Conservation (phyloP, 2,113 vertebrate species). For the Lontra canadensis region DNA sequence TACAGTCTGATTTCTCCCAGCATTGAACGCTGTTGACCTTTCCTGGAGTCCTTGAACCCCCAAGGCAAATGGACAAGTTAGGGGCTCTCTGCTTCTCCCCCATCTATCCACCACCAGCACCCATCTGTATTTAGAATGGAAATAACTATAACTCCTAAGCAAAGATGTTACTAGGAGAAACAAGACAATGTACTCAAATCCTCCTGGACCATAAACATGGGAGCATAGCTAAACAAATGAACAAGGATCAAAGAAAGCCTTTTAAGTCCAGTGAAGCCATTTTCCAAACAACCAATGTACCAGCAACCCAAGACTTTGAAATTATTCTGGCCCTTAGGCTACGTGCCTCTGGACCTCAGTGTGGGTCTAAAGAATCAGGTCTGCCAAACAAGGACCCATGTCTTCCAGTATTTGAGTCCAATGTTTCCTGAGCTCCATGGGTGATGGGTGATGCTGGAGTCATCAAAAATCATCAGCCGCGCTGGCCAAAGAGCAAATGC, state of each 20-base stretch:
- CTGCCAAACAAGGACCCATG: neutral
- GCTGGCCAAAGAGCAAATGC: neutral
- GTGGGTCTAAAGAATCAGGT: neutral
- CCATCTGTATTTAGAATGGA: neutral
- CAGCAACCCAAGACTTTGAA: neutral
- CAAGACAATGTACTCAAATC: neutral
- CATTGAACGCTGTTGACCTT: neutral
- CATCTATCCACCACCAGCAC: neutral
- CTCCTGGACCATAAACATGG: neutral
- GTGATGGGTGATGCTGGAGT: neutral
- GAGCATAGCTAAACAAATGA: neutral
- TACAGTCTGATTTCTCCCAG: neutral
- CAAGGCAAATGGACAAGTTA: neutral
- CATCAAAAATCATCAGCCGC: neutral
- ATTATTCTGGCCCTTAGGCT: neutral
- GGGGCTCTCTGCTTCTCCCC: neutral
- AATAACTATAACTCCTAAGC: neutral
- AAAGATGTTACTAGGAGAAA: neutral
- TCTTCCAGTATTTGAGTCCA: neutral
- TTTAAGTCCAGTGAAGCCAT: neutral
- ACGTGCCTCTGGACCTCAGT: fast-evolving
- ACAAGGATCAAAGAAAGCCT: neutral
- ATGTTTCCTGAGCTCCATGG: neutral
- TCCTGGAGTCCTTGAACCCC: neutral
- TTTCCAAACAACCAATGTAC: neutral